Conservation (phyloP, 2,888 invertebrate species). For the Andrena marginata region DNA sequence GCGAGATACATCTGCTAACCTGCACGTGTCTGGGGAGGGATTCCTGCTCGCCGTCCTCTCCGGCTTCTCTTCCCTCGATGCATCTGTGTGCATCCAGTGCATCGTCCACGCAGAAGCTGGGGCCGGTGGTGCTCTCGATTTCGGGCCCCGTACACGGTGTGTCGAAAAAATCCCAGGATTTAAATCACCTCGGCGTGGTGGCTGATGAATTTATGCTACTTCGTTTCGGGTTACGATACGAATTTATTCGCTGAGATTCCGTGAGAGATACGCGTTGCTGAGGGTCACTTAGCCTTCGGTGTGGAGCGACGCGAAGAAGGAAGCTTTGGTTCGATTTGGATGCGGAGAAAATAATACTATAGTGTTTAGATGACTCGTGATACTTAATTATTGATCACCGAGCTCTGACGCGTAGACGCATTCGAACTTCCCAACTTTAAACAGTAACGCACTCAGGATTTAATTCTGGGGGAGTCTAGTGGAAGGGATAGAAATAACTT, state of each 20-base stretch:
- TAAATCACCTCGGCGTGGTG: constrained; percentile 7
- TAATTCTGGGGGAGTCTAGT: too few relatives aligned
- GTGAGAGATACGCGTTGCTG: not conserved
- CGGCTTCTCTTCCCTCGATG: not conserved
- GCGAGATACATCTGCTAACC: constrained; percentile 78
- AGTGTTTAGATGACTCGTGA: too few relatives aligned
- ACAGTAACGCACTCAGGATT: too few relatives aligned
- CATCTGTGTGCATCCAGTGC: not conserved
- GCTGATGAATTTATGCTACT: constrained; percentile 19
- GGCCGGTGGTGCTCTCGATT: constrained; percentile 50
- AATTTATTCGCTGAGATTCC: not conserved
- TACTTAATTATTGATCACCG: too few relatives aligned
- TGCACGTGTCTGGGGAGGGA: constrained; percentile 64
- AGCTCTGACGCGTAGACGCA: too few relatives aligned
- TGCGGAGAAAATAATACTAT: too few relatives aligned
- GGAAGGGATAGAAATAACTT: too few relatives aligned
- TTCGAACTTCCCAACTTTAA: too few relatives aligned
- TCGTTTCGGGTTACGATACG: not conserved
- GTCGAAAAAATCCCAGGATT: constrained; percentile 28
- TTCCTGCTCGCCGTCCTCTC: constrained; percentile 22
- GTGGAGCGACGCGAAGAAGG: too few relatives aligned
- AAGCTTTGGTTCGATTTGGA: too few relatives aligned
- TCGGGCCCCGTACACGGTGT: constrained; percentile 24
- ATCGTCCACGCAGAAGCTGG: constrained; percentile 27
- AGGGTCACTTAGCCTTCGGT: too few relatives aligned